These are phyloP conservation scores for Sabellastarte sp. DNA, from an alignment of 2,888 invertebrate species.

Conservation along the genomic window DNA sequence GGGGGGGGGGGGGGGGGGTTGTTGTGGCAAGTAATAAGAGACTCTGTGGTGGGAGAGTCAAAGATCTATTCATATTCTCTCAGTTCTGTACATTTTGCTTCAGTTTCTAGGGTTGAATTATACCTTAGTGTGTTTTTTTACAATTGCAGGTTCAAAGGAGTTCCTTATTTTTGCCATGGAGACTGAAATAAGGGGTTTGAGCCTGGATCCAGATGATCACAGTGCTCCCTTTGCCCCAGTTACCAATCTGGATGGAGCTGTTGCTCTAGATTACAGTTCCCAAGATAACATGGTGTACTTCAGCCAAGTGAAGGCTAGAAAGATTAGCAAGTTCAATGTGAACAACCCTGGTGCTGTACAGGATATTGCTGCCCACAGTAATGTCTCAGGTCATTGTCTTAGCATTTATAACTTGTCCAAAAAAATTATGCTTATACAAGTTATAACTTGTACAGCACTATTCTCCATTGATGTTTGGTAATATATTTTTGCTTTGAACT, in stretches of 20 bases:
- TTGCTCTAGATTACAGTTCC: constrained; percentile 94
- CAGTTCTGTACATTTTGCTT: too few species aligned
- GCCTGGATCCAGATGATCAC: constrained; percentile 72
- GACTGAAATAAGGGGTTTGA: constrained; percentile 88
- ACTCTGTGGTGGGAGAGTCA: too few species aligned
- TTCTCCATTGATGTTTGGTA: too few species aligned
- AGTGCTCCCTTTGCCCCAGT: constrained; percentile 77
- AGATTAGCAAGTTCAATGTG: constrained; percentile 39
- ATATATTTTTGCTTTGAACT: too few species aligned
- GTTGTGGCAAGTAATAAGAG: too few species aligned
- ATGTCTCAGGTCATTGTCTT: constrained; percentile 29
- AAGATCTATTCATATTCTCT: too few species aligned
- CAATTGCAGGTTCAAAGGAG: constrained; percentile 70
- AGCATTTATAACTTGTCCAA: too few species aligned
- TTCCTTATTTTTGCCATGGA: constrained; percentile 91
- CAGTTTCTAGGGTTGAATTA: too few species aligned
- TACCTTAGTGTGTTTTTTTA: constrained; percentile 13
- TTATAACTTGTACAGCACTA: too few species aligned
- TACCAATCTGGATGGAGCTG: constrained; percentile 66
- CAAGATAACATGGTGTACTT: constrained; percentile 83
- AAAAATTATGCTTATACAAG: too few species aligned
- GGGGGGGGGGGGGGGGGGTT: too few species aligned
- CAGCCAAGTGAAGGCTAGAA: constrained; percentile 38
- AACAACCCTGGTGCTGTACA: constrained; percentile 28
- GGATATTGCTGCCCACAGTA: constrained; percentile 32